Percentiles rank a stretch among this genome's conserved stretches.
Evolutionary conservation across 2,797 vertebrate species (phyloP).

Genomic region (Chloroceryle inda): DNA sequence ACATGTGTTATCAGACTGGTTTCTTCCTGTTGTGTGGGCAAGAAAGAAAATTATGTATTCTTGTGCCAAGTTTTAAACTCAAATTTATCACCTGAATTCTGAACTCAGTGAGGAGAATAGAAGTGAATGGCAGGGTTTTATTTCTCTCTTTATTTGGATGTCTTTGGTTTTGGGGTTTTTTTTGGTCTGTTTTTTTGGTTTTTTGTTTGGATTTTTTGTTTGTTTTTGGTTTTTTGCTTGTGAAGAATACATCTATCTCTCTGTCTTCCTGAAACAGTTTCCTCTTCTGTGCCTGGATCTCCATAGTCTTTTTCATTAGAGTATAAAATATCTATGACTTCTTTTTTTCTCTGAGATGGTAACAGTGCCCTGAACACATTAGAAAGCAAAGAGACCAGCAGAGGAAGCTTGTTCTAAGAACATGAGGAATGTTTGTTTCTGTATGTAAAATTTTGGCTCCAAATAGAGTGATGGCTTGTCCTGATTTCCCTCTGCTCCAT

Average conservation of each 20-base stretch:
- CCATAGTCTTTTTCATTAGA: not conserved
- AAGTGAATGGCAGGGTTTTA: not conserved
- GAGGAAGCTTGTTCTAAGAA: not conserved
- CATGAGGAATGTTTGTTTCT: not conserved
- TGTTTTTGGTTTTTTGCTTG: not conserved
- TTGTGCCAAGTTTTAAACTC: not conserved
- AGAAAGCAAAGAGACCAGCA: not conserved
- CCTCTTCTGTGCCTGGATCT: not conserved
- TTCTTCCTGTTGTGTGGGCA: not conserved
- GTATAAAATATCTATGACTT: not conserved
- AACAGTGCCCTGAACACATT: not conserved
- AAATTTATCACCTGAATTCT: not conserved
- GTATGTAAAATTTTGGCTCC: not conserved
- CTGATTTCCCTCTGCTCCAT: not conserved
- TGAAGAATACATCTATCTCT: not conserved
- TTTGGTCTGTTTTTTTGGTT: too few species aligned
- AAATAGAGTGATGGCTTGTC: not conserved
- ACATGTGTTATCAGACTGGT: not conserved
- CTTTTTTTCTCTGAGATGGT: not conserved
- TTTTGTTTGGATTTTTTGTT: too few species aligned
- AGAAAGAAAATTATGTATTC: not conserved
- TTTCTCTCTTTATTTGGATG: too few species aligned
- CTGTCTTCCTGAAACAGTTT: not conserved
- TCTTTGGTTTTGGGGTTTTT: too few species aligned
- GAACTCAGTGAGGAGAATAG: not conserved